These are phyloP conservation scores for Limenitis camilla DNA, from an alignment of 2,888 invertebrate species.

Conservation along the genomic window DNA sequence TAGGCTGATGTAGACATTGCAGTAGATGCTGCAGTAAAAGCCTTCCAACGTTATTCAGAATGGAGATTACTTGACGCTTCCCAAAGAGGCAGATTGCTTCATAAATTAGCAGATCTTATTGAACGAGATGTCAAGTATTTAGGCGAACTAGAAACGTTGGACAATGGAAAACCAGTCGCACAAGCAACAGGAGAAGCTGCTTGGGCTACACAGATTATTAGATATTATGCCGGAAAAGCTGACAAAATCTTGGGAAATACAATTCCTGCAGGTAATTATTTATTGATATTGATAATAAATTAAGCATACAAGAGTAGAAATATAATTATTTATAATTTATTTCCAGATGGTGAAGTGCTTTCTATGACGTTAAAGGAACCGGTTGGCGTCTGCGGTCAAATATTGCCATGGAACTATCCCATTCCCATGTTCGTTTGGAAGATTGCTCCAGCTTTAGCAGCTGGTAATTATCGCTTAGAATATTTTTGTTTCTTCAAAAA, in stretches of 20 bases:
- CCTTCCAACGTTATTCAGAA: slow-evolving; percentile 81
- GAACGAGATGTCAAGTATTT: slow-evolving; percentile 83
- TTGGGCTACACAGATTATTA: slow-evolving; percentile 76
- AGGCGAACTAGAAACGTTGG: slow-evolving; percentile 92
- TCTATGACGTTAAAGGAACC: slow-evolving; percentile 92
- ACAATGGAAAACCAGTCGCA: slow-evolving; percentile 93
- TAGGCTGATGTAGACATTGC: slow-evolving; percentile 88
- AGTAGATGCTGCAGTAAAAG: slow-evolving; percentile 84
- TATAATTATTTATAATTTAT: slow-evolving; percentile 16
- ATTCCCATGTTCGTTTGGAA: slow-evolving; percentile 96
- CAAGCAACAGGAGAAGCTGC: slow-evolving; percentile 81
- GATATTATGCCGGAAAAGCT: slow-evolving; percentile 94
- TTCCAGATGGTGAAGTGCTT: slow-evolving; percentile 83
- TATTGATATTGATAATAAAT: too few species aligned
- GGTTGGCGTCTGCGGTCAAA: slow-evolving; percentile 90
- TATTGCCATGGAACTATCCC: slow-evolving; percentile 96
- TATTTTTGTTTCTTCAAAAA: too few species aligned
- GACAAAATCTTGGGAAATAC: slow-evolving; percentile 89
- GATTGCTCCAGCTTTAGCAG: slow-evolving; percentile 85
- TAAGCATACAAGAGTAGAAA: not conserved
- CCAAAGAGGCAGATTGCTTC: slow-evolving; percentile 81
- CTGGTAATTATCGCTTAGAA: slow-evolving; percentile 44
- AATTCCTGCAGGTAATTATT: slow-evolving; percentile 76
- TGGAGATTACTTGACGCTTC: slow-evolving; percentile 91
- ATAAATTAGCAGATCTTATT: slow-evolving; percentile 83